These are phyloP conservation scores for Melanocharis versteri DNA, from an alignment of 2,113 vertebrate genomes.

Conservation along the genomic window DNA sequence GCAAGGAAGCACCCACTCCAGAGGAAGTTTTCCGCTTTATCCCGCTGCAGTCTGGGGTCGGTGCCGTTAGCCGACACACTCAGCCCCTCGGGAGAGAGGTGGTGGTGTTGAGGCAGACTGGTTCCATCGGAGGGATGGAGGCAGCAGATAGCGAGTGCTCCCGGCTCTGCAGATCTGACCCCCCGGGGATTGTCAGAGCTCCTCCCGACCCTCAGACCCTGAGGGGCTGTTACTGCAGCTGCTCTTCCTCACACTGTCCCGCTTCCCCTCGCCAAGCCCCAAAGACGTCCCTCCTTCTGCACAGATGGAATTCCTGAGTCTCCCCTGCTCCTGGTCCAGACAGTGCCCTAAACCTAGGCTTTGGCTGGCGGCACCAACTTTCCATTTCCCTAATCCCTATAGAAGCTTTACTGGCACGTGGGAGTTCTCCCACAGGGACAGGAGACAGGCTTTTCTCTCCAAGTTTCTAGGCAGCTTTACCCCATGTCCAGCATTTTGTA, in stretches of 20 bases:
- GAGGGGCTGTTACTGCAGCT: not conserved
- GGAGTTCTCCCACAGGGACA: not conserved
- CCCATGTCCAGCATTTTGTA: not conserved
- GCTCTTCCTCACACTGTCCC: not conserved
- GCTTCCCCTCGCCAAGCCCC: accelerated
- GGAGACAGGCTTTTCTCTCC: not conserved
- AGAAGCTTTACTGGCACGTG: not conserved
- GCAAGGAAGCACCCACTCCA: not conserved
- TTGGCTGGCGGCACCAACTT: not conserved
- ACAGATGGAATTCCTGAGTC: not conserved
- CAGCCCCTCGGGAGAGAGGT: not conserved
- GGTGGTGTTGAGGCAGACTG: not conserved
- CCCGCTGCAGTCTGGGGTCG: not conserved
- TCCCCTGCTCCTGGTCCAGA: not conserved
- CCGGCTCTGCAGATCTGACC: not conserved
- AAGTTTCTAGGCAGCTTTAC: not conserved
- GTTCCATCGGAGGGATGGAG: not conserved
- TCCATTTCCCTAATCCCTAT: not conserved
- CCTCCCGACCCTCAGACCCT: not conserved
- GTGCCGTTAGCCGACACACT: accelerated
- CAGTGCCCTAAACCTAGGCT: not conserved
- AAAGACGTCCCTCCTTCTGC: not conserved
- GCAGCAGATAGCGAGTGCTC: not conserved
- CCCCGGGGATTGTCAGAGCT: not conserved
- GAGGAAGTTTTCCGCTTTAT: not conserved